Percentiles rank a stretch among this genome's conserved stretches.
phyloP scores from a whole-genome alignment of 2,888 invertebrate genomes.

The Nipponacmea schrenckii region DNA sequence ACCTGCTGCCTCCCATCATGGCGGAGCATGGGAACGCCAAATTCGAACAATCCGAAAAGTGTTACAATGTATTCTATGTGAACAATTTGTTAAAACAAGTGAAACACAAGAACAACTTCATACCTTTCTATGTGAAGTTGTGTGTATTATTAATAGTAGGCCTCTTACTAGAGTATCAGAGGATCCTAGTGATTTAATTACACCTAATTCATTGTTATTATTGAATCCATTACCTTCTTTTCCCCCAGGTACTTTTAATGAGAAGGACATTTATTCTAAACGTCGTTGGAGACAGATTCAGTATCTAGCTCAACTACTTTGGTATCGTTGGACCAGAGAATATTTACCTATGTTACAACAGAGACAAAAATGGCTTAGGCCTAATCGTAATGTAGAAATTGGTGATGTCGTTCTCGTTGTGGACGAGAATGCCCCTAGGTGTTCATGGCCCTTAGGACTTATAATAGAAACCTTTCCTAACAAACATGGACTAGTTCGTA shows the following conservation, averaged over 20 bases:
- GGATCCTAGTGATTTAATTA: slow-evolving; percentile 25
- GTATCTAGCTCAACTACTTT: slow-evolving; percentile 25
- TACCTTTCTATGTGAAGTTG: slow-evolving; percentile 32
- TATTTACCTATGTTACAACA: slow-evolving; percentile 25
- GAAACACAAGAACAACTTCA: slow-evolving; percentile 26
- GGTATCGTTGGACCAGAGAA: slow-evolving; percentile 23
- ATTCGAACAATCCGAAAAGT: slow-evolving; percentile 30
- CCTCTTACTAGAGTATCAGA: slow-evolving; percentile 26
- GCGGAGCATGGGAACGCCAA: slow-evolving; percentile 36
- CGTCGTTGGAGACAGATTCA: slow-evolving; percentile 22
- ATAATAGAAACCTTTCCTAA: slow-evolving; percentile 19
- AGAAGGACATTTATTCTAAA: slow-evolving; percentile 25
- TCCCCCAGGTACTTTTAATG: slow-evolving; percentile 29
- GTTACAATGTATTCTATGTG: too few species aligned
- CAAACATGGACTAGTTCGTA: slow-evolving; percentile 20
- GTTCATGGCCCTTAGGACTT: slow-evolving; percentile 25
- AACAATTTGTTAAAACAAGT: too few species aligned
- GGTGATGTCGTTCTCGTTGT: slow-evolving; percentile 30
- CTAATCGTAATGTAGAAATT: slow-evolving; percentile 11
- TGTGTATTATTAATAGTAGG: slow-evolving; percentile 27
- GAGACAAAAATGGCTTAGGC: slow-evolving; percentile 21
- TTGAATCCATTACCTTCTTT: slow-evolving; percentile 1
- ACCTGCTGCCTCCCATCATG: slow-evolving; percentile 29
- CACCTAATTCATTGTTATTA: slow-evolving; percentile 31
- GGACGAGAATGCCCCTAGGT: slow-evolving; percentile 19